Conservation (phyloP, 2,888 invertebrate species). For the Sphaerophoria taeniata region DNA sequence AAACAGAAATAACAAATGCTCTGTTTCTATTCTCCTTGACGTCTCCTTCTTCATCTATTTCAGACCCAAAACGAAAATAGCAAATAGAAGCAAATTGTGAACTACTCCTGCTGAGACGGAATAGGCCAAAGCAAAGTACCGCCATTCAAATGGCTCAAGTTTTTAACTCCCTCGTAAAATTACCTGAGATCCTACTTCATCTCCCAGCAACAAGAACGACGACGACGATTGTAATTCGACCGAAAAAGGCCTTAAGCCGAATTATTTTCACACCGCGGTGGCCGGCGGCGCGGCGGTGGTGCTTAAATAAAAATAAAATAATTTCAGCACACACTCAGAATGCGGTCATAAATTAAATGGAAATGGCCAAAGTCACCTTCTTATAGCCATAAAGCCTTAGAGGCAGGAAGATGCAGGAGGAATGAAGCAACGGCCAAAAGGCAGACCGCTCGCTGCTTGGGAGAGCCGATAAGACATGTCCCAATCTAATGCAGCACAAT, state of each 20-base stretch:
- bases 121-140: conserved; percentile 57
- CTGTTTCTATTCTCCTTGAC: conserved; percentile 36
- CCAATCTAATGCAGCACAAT: conserved; percentile 69
- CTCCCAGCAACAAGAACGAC: background rate
- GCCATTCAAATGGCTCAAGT: conserved; percentile 59
- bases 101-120: conserved; percentile 58
- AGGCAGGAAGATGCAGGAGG: background rate
- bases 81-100: conserved; percentile 14
- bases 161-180: background rate
- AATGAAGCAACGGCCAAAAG: conserved; percentile 58
- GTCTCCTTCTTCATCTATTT: conserved; percentile 34
- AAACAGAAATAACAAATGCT: conserved; percentile 51
- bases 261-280: conserved; percentile 73
- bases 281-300: conserved; percentile 32
- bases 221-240: conserved; percentile 55
- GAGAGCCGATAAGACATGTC: conserved; percentile 54
- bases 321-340: conserved; percentile 63
- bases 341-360: conserved; percentile 73
- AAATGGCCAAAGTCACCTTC: conserved; percentile 54
- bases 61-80: conserved; percentile 2
- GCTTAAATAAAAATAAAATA: conserved; percentile 60
- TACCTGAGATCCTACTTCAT: background rate
- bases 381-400: background rate
- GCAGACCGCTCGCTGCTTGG: conserved; percentile 31
- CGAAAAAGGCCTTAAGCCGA: conserved; percentile 72